Conservation (phyloP, 2,888 invertebrate genomes). For the Hoplodrina blanda region DNA sequence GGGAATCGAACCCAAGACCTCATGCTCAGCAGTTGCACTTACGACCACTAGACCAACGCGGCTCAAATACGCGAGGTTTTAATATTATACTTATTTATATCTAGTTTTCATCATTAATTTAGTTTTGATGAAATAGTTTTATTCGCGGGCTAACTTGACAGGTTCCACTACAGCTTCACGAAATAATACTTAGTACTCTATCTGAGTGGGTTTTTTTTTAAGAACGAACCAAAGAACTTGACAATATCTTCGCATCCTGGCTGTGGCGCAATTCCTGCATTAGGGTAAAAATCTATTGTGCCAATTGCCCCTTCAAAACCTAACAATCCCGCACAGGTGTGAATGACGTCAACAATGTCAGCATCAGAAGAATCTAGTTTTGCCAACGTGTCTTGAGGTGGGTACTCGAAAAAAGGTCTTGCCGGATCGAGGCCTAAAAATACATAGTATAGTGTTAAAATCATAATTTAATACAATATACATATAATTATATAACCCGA, state of each 20-base stretch:
- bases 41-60: too few relatives aligned
- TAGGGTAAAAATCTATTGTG: constrained; percentile 93
- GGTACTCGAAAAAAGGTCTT: constrained; percentile 92
- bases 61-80: too few relatives aligned
- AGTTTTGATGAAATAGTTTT: too few relatives aligned
- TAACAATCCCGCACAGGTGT: constrained; percentile 93
- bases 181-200: not conserved
- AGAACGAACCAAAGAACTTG: constrained; percentile 70
- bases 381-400: constrained; percentile 86
- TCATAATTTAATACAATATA: not conserved
- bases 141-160: too few relatives aligned
- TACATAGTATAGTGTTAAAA: not conserved
- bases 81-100: too few relatives aligned
- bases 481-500: not conserved
- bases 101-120: too few relatives aligned
- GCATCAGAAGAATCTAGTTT: constrained; percentile 91
- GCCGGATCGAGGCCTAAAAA: constrained; percentile 92
- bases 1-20: too few relatives aligned
- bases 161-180: not conserved
- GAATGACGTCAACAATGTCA: constrained; percentile 91
- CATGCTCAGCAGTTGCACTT: too few relatives aligned
- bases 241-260: constrained; percentile 91
- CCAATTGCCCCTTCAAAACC: constrained; percentile 92
- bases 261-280: constrained; percentile 92
- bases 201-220: too few relatives aligned